These are phyloP conservation scores for Choristoneura rosaceana DNA, from an alignment of 2,888 invertebrate genomes.

Conservation along the genomic window DNA sequence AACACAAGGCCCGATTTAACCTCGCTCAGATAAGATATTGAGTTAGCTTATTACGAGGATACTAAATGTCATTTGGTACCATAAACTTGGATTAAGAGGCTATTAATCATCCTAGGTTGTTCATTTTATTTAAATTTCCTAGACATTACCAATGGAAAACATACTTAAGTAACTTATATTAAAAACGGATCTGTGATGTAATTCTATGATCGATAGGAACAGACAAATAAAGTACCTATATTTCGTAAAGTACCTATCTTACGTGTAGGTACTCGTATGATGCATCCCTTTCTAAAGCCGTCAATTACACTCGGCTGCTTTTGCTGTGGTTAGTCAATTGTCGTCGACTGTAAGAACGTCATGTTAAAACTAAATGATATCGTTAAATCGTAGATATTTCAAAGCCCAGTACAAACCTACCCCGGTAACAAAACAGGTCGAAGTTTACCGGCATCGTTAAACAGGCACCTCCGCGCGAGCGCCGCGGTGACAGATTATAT, in stretches of 20 bases:
- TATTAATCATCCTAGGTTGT: not conserved
- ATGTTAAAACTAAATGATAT: not conserved
- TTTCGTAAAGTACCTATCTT: too few species aligned
- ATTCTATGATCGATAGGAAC: too few species aligned
- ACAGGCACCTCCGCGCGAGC: constrained; percentile 1
- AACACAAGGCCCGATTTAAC: not conserved
- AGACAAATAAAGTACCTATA: too few species aligned
- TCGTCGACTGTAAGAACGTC: not conserved
- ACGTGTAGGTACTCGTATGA: too few species aligned
- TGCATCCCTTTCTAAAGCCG: too few species aligned
- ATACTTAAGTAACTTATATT: not conserved
- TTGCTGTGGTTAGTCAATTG: not conserved
- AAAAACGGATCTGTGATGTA: too few species aligned
- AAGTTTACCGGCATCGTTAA: constrained; percentile 6
- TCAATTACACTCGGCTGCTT: not conserved
- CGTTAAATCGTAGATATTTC: not conserved
- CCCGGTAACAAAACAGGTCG: constrained; percentile 4
- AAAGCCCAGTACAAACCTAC: not conserved
- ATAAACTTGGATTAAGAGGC: constrained; percentile 2
- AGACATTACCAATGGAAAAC: not conserved
- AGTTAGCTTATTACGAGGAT: not conserved
- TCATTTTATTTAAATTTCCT: not conserved
- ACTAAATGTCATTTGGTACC: not conserved
- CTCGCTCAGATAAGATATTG: too few species aligned
- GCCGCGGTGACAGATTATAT: constrained; percentile 22